Base-by-base conservation (phyloP, 2,888 invertebrate species). In the Tenthredo amoena region DNA sequence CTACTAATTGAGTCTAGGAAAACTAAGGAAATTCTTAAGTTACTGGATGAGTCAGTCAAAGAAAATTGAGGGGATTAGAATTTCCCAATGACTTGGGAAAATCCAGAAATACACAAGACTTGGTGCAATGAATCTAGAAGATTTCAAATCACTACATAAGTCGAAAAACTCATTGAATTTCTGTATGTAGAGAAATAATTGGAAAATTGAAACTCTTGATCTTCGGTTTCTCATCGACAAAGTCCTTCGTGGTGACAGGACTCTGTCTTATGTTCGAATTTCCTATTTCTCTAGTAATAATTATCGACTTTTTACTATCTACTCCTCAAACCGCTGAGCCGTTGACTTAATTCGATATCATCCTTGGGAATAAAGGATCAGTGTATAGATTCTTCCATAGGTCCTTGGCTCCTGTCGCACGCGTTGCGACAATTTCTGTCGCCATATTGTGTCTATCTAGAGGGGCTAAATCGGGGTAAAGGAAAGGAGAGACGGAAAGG, bases 401-500 rank as follows among this genome's bases (percentile, higher is more conserved):
- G 43, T 74, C 74, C 43, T 40, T 74, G 26, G 12, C 40, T 43
- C 74, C 55, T 55, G 31, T 18, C 34, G 77, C 77, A 77, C 50
- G 18, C 50, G 31, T 31, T 40, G 77, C 26, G 77, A 77, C 77
- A 77, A 77, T 77, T 77, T 62, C 81, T 37, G 43, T 81, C 81
- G 81, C 81, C 81, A 81, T 81, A 81, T 81, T 81, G 81, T 81
- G 81, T 81, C 40, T 81, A 47, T 40, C 62, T 40, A 31, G 77
- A 77, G 81, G 81, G 81, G 81, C 62, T 50, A 77, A 77, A 31
- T 31, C 55, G 18, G 31, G 50, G 50, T 6, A 9, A 21, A 43
- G 43, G 34, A 37, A 55, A 55, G 55, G 47, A 31, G 31, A 34
- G 82, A 34, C 18, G 26, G 10, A 15, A 26, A n/a, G 72, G 34